phyloP scores from a whole-genome alignment of 2,113 vertebrate genomes.

The Sula dactylatra region DNA sequence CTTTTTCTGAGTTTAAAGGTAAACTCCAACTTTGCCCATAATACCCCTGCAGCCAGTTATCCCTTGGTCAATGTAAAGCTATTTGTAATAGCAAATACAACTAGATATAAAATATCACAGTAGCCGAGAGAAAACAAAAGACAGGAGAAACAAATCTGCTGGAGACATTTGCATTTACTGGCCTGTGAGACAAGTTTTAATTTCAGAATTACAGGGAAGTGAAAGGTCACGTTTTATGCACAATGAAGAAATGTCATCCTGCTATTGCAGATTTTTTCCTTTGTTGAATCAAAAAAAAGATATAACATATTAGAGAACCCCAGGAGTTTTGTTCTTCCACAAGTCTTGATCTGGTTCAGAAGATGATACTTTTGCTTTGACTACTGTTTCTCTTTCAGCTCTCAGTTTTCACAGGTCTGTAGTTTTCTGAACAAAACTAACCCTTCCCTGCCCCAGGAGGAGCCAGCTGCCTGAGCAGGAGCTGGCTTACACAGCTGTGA shows the following conservation, averaged over 20 bases:
- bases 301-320: neutral
- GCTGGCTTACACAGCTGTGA: neutral
- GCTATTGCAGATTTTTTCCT: neutral
- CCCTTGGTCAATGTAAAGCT: neutral
- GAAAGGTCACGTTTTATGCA: neutral
- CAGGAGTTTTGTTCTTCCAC: neutral
- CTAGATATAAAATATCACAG: neutral
- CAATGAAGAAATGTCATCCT: neutral
- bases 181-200: neutral
- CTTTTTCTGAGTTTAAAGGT: neutral
- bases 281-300: neutral
- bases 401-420: neutral
- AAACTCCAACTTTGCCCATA: neutral
- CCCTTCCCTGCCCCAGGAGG: fast-evolving
- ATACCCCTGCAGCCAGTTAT: neutral
- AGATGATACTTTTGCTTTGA: neutral
- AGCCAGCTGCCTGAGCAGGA: fast-evolving
- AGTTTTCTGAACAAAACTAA: neutral
- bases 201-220: neutral
- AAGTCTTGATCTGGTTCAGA: neutral
- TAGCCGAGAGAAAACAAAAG: neutral
- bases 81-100: neutral
- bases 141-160: neutral
- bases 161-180: neutral
- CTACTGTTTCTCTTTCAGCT: neutral